Evolutionary conservation across 2,888 invertebrate species (phyloP).

Genomic region (Gryllus longicercus): DNA sequence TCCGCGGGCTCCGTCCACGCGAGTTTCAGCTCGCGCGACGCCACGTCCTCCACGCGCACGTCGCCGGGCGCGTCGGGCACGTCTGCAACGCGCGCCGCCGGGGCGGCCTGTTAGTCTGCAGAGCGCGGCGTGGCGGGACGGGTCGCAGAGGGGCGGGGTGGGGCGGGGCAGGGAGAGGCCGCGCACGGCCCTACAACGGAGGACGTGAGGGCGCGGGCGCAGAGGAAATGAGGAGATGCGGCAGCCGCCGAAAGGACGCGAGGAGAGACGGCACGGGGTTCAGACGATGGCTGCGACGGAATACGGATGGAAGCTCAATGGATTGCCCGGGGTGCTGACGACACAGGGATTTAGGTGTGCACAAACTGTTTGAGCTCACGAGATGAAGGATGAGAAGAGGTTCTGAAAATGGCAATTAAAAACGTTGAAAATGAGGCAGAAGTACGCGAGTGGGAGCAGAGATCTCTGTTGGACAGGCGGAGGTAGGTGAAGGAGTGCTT

Average conservation of each 20-base stretch:
- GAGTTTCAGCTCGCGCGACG: conserved; percentile 46
- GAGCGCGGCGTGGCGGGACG: neutral
- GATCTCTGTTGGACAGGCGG: no score
- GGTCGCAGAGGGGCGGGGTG: neutral
- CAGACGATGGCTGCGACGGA: neutral
- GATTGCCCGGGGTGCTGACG: no score
- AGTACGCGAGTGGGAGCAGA: no score
- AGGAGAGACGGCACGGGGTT: neutral
- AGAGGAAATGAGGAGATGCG: neutral
- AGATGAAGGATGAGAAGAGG: no score
- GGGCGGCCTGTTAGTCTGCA: neutral
- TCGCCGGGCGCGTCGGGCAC: conserved; percentile 47
- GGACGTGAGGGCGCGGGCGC: neutral
- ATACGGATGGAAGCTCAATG: no score
- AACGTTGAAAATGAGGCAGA: no score
- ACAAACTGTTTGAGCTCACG: no score
- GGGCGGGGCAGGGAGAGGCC: neutral
- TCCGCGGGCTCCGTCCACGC: conserved; percentile 46
- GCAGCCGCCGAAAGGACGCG: neutral
- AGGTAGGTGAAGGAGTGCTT: no score
- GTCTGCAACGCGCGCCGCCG: conserved; percentile 41
- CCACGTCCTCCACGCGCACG: conserved; percentile 43
- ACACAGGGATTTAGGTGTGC: no score
- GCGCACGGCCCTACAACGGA: neutral
- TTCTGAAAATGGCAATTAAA: no score